phyloP scores from a whole-genome alignment of 2,888 invertebrate species.

The Neuroscelio doddi region DNA sequence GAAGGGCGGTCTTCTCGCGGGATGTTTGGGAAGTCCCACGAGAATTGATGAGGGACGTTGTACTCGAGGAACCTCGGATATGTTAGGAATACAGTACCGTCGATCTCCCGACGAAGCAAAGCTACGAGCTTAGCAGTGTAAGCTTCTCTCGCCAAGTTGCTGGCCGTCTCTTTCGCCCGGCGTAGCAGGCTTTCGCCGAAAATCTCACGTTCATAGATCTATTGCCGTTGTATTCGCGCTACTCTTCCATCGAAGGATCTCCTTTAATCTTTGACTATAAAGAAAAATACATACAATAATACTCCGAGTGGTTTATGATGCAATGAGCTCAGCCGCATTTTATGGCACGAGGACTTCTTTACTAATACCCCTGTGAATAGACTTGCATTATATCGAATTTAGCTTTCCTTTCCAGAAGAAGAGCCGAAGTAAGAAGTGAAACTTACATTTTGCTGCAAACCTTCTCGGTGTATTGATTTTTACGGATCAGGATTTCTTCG shows the following conservation, averaged over 20 bases:
- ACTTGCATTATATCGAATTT: conserved; percentile 38
- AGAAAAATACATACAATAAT: conserved; percentile 37
- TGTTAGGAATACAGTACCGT: conserved; percentile 61
- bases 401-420: conserved; percentile 27
- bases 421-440: conserved; percentile 16
- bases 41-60: conserved; percentile 58
- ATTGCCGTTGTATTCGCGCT: conserved; percentile 52
- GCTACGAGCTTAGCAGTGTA: conserved; percentile 63
- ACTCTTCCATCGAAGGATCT: conserved; percentile 31
- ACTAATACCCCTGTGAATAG: conserved; percentile 39
- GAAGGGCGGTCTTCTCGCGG: conserved; percentile 37
- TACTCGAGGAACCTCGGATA: conserved; percentile 52
- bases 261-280: conserved; percentile 47
- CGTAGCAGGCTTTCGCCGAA: conserved; percentile 53
- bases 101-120: conserved; percentile 63
- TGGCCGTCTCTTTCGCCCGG: conserved; percentile 52
- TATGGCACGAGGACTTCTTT: conserved; percentile 26
- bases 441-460: conserved; percentile 28
- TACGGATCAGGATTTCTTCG: conserved; percentile 9
- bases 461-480: conserved; percentile 25
- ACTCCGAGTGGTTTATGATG: conserved; percentile 37
- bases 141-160: conserved; percentile 56
- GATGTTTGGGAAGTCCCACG: conserved; percentile 49
- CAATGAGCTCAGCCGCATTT: conserved; percentile 34
- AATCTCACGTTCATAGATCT: conserved; percentile 56